phyloP scores from a whole-genome alignment of 2,797 vertebrate species.

The Chrysocyon brachyurus region DNA sequence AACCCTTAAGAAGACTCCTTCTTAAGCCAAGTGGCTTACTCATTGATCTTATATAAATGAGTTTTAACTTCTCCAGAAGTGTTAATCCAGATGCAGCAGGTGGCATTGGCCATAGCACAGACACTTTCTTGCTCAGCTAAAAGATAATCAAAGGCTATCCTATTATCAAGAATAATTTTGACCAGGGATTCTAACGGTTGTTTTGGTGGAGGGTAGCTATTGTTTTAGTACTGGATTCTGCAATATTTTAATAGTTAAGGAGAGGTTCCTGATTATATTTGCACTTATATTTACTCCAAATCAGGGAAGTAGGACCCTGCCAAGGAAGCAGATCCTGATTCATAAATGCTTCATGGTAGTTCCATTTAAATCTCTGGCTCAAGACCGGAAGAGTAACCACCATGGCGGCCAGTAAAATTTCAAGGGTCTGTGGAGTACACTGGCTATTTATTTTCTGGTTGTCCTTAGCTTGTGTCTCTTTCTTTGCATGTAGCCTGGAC shows the following conservation, averaged over 20 bases:
- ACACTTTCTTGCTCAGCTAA: not conserved
- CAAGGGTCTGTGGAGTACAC: not conserved
- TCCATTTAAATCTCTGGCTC: not conserved
- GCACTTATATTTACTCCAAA: not conserved
- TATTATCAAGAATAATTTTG: not conserved
- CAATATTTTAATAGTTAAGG: not conserved
- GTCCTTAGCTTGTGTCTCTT: not conserved
- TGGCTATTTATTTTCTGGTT: not conserved
- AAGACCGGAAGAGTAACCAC: not conserved
- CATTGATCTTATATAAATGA: not conserved
- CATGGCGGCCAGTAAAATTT: not conserved
- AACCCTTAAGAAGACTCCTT: not conserved
- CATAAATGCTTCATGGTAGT: not conserved
- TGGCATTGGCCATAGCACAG: not conserved
- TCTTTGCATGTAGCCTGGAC: not conserved
- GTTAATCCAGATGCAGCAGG: not conserved
- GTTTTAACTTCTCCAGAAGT: not conserved
- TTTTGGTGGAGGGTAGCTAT: not conserved
- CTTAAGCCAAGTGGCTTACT: not conserved
- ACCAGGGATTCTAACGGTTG: not conserved
- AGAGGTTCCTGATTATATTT: not conserved
- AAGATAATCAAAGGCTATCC: not conserved
- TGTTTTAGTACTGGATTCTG: not conserved
- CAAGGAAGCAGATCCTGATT: not conserved
- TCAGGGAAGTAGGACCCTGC: not conserved